A percentile compares a stretch with the other conserved stretches of the same genome.
Conservation (phyloP, 2,797 vertebrate species). For the Coccyzus lansbergi region DNA sequence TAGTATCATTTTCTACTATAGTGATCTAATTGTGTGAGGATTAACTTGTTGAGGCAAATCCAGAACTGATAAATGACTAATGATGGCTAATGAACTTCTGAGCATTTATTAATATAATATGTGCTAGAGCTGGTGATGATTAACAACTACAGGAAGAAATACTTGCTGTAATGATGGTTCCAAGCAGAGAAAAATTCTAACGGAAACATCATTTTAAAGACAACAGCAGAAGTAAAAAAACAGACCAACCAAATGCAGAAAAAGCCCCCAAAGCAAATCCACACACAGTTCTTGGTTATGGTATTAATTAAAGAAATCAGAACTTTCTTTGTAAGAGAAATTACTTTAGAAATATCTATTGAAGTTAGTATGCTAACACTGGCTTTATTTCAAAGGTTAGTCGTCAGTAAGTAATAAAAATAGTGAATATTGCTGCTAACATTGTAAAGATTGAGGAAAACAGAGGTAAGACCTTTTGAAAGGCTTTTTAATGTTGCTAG, state of each 20-base stretch:
- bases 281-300: neutral
- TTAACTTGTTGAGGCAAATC: neutral
- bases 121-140: neutral
- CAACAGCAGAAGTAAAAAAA: neutral
- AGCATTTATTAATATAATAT: neutral
- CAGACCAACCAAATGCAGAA: neutral
- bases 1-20: neutral
- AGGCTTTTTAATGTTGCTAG: neutral
- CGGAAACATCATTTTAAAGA: neutral
- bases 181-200: neutral
- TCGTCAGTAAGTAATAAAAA: neutral
- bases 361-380: neutral
- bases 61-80: neutral
- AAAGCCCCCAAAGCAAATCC: accelerated
- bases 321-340: neutral
- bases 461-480: neutral
- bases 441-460: neutral
- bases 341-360: neutral
- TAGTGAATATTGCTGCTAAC: neutral
- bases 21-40: neutral
- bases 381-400: neutral
- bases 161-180: neutral
- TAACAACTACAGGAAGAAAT: neutral
- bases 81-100: neutral
- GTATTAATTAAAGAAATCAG: neutral